phyloP scores from a whole-genome alignment of 2,888 invertebrate species.

The Acanthosepion lycidas region DNA sequence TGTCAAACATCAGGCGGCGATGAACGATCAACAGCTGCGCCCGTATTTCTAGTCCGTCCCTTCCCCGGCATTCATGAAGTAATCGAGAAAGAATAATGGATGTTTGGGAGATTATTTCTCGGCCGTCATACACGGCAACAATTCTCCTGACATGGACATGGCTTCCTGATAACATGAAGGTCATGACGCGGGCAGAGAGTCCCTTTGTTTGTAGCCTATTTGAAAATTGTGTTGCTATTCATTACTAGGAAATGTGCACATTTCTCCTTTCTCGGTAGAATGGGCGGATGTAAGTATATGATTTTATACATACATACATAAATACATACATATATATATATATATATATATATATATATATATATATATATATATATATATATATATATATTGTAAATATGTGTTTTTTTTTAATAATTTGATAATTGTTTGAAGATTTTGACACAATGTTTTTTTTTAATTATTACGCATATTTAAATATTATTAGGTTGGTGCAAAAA shows the following conservation, averaged over 20 bases:
- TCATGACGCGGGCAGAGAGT: background rate
- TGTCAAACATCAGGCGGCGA: background rate
- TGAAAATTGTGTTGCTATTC: too few relatives aligned
- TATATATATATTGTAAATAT: too few relatives aligned
- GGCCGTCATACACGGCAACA: background rate
- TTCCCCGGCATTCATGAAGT: background rate
- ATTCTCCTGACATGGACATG: background rate
- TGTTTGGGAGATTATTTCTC: background rate
- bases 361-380: too few relatives aligned
- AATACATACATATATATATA: too few relatives aligned
- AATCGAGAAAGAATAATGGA: constrained; percentile 33
- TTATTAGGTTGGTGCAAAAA: too few relatives aligned
- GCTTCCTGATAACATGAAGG: background rate
- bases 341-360: too few relatives aligned
- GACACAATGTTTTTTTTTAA: too few relatives aligned
- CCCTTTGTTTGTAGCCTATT: background rate
- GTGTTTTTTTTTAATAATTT: too few relatives aligned
- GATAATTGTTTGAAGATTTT: too few relatives aligned
- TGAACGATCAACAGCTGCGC: background rate
- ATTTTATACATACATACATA: background rate
- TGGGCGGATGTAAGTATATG: background rate
- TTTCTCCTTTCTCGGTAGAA: background rate
- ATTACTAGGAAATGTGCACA: background rate
- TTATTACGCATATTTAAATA: too few relatives aligned
- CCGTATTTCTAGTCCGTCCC: background rate